Base-by-base conservation (phyloP, 2,113 vertebrate species). In the Coturnix japonica region DNA sequence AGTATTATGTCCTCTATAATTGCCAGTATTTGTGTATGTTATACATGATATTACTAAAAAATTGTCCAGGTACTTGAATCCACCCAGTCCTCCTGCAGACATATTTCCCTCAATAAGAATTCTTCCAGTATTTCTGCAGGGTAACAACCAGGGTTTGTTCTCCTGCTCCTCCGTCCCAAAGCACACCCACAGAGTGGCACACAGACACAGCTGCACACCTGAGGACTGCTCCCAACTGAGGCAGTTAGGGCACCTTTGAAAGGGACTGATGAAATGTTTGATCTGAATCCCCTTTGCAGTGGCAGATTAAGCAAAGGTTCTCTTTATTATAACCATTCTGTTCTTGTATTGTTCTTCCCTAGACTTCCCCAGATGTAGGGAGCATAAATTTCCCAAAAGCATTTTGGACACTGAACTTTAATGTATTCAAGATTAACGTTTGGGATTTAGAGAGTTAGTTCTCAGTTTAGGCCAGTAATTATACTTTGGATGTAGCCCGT, bases 391-490 rank as follows among this genome's bases (percentile, higher is more conserved):
- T 3, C 2, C 17, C 3, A 14, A 61, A 9, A 31, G 43, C 1
- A 61, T 71, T 82, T 79, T 85, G 37, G 59, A 77, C 7, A 17
- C 8, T 64, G 22, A 69, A 77, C 1, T 11, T 14, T 41, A 8
- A 22, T 51, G 22, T 51, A 31, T 67, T 78, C 21, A 75, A 57
- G 28, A 56, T 87, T 87, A 89, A 10, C 75, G 18, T 31, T 69
- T 44, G 14, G 47, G 53, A 69, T 61, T 91, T 90, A 72, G 12
- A 82, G 30, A 81, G 28, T 71, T 84, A 75, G 28, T 56, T 93
- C 13, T 7, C 30, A 64, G 31, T 71, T 94, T 72, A 72, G 84
- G 26, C 25, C 66, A 81, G 57, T 85, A 75, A 74, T 67, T 51
- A 44, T 84, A 61, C 69, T 87, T 79, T 75, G 21, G 47, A 79